These are phyloP conservation scores for Genyomyrus donnyi DNA, from an alignment of 2,113 vertebrate species.

Conservation along the genomic window DNA sequence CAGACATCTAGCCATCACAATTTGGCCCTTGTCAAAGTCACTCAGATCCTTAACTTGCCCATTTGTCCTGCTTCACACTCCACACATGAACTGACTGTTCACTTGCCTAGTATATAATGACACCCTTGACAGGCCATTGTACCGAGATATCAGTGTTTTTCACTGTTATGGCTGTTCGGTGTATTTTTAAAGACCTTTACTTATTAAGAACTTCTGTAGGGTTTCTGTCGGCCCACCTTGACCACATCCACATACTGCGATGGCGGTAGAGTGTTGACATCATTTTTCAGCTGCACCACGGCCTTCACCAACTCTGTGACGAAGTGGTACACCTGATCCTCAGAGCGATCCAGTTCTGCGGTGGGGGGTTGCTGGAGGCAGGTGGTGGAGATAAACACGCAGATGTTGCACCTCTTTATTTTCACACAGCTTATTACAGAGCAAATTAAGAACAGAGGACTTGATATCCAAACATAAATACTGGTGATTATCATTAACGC, in stretches of 20 bases:
- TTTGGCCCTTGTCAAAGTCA: background rate
- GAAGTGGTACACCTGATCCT: conserved; percentile 75
- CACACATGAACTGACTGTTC: background rate
- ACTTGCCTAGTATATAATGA: background rate
- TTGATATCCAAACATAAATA: background rate
- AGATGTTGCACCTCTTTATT: background rate
- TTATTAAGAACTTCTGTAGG: background rate
- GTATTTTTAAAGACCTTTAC: background rate
- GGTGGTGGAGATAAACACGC: conserved; percentile 9
- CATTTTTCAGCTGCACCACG: conserved; percentile 84
- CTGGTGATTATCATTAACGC: background rate
- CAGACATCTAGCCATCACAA: background rate
- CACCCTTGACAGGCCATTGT: background rate
- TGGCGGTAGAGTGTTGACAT: conserved; percentile 67
- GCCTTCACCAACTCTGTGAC: conserved; percentile 88
- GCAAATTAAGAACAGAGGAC: background rate
- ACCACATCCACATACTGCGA: conserved; percentile 76
- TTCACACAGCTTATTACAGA: background rate
- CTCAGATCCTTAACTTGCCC: background rate
- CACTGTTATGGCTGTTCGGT: background rate
- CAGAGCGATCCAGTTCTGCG: conserved; percentile 84
- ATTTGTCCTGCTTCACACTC: background rate
- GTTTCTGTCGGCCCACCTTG: conserved; percentile 61
- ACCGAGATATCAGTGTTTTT: background rate
- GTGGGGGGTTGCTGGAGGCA: conserved; percentile 69